Evolutionary conservation across 1,140 invertebrate genomes (phyloP).

Genomic region (silkworm (Bombyx mori)): ASM3026992v2 NC_085110.1:9312501-9313000

Average conservation of each 20-base stretch:
- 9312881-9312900: conserved; percentile 42
- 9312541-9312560: too few species aligned
- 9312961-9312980: conserved; percentile 51
- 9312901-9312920: conserved; percentile 23
- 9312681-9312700: conserved; percentile 66
- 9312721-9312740: conserved; percentile 13
- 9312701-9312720: conserved; percentile 31
- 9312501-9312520: too few species aligned
- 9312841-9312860: conserved; percentile 56
- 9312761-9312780: conserved; percentile 3
- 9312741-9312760: conserved; percentile 3
- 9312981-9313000: conserved; percentile 43
- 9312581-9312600: too few species aligned
- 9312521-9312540: too few species aligned
- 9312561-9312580: too few species aligned
- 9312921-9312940: conserved; percentile 36
- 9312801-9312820: too few species aligned
- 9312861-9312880: conserved; percentile 36
- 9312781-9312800: too few species aligned
- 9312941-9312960: conserved; percentile 25
- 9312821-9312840: background rate
- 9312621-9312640: too few species aligned
- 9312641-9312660: too few species aligned
- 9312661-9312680: conserved; percentile 4
- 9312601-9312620: too few species aligned